Percentiles rank a stretch among this genome's conserved stretches.
These are phyloP conservation scores for Gadopsis marmoratus DNA, from an alignment of 2,797 vertebrate species.

Conservation along the genomic window DNA sequence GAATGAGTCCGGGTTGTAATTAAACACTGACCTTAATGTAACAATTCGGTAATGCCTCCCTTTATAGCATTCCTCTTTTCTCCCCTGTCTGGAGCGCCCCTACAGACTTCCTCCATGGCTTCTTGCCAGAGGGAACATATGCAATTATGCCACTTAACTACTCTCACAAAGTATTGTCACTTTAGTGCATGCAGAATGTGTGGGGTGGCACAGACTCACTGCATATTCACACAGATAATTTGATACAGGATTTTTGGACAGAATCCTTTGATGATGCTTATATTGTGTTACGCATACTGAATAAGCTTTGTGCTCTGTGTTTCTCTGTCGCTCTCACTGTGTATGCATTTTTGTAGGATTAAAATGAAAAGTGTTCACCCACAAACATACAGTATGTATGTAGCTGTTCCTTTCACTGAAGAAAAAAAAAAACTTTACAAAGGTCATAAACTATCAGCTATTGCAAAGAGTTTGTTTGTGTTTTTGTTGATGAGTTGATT, in stretches of 20 bases:
- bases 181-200: not conserved
- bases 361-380: not conserved
- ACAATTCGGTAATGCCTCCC: conserved; percentile 26
- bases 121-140: conserved; percentile 36
- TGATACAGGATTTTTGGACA: not conserved
- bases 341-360: not conserved
- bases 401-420: not conserved
- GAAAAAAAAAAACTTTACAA: not conserved
- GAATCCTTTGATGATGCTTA: not conserved
- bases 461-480: no score
- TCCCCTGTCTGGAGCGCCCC: not conserved
- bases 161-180: conserved; percentile 16
- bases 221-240: not conserved
- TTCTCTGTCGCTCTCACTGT: not conserved
- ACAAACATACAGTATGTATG: not conserved
- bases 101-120: not conserved
- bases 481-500: no score
- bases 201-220: no score
- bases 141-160: conserved; percentile 10
- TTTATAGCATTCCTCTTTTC: conserved; percentile 7
- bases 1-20: conserved; percentile 36
- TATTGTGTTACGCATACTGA: not conserved
- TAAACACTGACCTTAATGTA: conserved; percentile 49
- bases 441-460: not conserved
- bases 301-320: not conserved